Percentiles rank a stretch among this genome's conserved stretches.
These are phyloP conservation scores for Thereva unica DNA, from an alignment of 2,888 invertebrate genomes.

Conservation along the genomic window DNA sequence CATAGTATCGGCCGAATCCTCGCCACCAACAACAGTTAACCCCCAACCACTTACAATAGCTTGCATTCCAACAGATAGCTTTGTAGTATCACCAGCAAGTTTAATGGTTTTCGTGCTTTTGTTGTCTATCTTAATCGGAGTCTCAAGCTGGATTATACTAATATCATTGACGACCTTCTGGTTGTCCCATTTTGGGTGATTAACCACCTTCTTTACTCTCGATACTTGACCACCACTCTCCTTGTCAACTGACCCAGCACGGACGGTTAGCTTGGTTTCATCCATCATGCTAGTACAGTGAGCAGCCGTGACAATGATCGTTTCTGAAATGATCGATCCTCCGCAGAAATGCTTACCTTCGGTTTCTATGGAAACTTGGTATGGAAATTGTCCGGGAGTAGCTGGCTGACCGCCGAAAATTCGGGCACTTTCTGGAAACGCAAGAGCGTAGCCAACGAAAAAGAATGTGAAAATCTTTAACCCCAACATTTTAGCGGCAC, in stretches of 20 bases:
- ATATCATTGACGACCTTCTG: too few species aligned
- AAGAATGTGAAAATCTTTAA: too few species aligned
- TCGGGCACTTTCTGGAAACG: background rate
- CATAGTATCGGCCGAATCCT: conserved; percentile 44
- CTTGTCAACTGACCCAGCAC: background rate
- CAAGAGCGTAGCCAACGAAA: too few species aligned
- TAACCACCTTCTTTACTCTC: too few species aligned
- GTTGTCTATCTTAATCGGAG: too few species aligned
- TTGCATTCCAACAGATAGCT: conserved; percentile 1
- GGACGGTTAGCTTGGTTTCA: background rate
- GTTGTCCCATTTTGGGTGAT: too few species aligned
- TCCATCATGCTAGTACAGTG: conserved; percentile 4
- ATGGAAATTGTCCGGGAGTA: conserved; percentile 23
- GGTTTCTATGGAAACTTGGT: conserved; percentile 5
- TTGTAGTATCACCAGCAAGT: conserved; percentile 37
- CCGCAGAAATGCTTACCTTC: conserved; percentile 15
- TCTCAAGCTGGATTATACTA: too few species aligned
- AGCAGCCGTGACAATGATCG: conserved; percentile 18
- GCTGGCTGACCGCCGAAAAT: conserved; percentile 6
- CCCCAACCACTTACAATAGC: conserved; percentile 39
- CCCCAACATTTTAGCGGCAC: too few species aligned
- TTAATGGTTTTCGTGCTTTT: conserved; percentile 48
- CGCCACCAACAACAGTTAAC: conserved; percentile 42
- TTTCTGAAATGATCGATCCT: conserved; percentile 3
- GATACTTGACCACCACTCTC: too few species aligned